Base-by-base conservation (phyloP, 2,888 invertebrate species). In the Vanessa cardui region DNA sequence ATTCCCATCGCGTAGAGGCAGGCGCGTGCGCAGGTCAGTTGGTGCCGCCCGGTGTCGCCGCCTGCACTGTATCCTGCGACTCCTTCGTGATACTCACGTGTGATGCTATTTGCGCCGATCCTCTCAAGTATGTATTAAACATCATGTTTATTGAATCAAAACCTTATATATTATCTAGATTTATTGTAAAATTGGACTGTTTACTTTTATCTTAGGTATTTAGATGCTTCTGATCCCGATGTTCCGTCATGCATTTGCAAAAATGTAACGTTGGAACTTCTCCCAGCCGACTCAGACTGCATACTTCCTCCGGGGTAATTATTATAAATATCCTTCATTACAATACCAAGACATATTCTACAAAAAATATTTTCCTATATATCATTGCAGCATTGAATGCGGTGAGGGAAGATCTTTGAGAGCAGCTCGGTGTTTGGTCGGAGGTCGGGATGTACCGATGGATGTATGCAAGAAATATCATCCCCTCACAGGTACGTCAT, bases 381-480 rank as follows among this genome's bases (percentile, higher is more conserved):
- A 56, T 62, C 69, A 8, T 67, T 68, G 0, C 67, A 90, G 92
- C n/a, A 73, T 81, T 77, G 91, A 91, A 73, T 92, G 92, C 60
- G 91, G 92, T 18, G 90, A 90, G 80, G 92, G 92, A 1, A 81
- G 87, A 31, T 81, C 86, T 1, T 72, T 92, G 31, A 76, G 90
- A 72, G 90, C 92, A 0, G 90, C 92, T 18, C 83, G 90, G 0
- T 92, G 92, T 70, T 82, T 90, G 83, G 83, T 88, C 3, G 86
- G 80, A 2, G 85, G 87, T 9, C 81, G 84, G 4, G 90, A 90
- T 54, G 89, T 90, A 0, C 90, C 91, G 0, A 89, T 92, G 88
- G 91, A 89, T 49, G 84, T 91, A 5, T 92, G 92, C 83, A 90
- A 90, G 76, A 90, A 89, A 74, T 91, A 84, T 68, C 90, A 90